Evolutionary conservation across 2,888 invertebrate species (phyloP).

Genomic region (Dexiosoma caninum): DNA sequence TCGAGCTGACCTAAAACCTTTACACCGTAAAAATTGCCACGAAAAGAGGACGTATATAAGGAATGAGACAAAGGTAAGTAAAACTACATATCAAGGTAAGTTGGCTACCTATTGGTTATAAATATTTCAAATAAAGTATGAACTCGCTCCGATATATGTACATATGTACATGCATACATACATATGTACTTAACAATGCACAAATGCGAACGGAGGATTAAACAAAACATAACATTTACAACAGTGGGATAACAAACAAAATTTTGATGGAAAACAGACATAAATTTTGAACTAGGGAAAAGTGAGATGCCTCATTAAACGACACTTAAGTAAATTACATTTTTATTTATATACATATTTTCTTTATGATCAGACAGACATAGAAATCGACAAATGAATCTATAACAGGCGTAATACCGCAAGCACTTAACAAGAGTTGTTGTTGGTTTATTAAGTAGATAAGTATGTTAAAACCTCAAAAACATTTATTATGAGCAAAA

Average conservation of each 20-base stretch:
- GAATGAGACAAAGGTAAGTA: constrained; percentile 72
- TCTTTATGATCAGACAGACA: constrained; percentile 15
- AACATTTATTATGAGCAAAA: constrained; percentile 29
- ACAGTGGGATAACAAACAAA: constrained; percentile 9
- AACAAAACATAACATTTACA: constrained; percentile 3
- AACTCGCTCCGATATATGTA: not conserved
- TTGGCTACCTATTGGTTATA: not conserved
- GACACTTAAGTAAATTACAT: constrained; percentile 63
- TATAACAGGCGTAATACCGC: constrained; percentile 48
- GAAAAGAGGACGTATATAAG: constrained; percentile 72
- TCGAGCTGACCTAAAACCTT: constrained; percentile 87
- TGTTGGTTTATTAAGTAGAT: constrained; percentile 53
- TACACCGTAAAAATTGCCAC: constrained; percentile 75
- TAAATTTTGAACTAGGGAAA: constrained; percentile 19
- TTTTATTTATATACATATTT: constrained; percentile 38
- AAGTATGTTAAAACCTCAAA: constrained; percentile 51
- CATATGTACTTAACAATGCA: too few relatives aligned
- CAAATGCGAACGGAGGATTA: constrained; percentile 27
- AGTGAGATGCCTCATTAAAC: constrained; percentile 57
- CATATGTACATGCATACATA: too few relatives aligned
- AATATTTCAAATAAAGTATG: not conserved
- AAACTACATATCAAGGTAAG: not conserved
- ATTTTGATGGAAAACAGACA: constrained; percentile 57
- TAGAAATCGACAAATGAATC: not conserved
- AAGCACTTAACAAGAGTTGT: constrained; percentile 43